Evolutionary conservation across 53 echinoderm and acorn worm genomes (phyloP).

Genomic region (Crossaster papposus): DNA sequence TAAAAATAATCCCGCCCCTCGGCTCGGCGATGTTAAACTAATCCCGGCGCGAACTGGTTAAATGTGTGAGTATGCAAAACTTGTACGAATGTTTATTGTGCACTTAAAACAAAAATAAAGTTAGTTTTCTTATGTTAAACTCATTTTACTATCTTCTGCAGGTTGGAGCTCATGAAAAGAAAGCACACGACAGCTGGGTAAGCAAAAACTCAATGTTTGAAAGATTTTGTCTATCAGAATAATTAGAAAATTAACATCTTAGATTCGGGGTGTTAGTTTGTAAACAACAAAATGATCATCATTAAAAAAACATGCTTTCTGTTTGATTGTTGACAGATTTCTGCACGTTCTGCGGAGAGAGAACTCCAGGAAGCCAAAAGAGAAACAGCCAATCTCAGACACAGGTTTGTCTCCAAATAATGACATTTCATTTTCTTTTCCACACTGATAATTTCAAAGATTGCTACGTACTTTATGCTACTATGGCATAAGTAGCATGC

Average conservation of each 20-base stretch:
- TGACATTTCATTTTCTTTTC: background rate
- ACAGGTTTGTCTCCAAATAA: constrained; percentile 62
- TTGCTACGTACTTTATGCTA: background rate
- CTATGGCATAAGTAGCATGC: too few species aligned
- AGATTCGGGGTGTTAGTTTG: too few species aligned
- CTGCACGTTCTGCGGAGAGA: constrained; percentile 73
- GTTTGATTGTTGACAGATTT: constrained; percentile 55
- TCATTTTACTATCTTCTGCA: constrained; percentile 32
- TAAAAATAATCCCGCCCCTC: too few species aligned
- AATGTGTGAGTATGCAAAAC: background rate
- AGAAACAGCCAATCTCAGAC: constrained; percentile 71
- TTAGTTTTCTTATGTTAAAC: background rate
- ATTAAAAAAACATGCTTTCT: background rate
- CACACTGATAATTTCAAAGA: background rate
- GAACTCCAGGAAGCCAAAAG: constrained; percentile 73
- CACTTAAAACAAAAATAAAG: background rate
- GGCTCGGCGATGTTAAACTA: too few species aligned
- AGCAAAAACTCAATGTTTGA: background rate
- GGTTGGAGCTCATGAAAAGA: constrained; percentile 95
- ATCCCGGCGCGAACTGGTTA: too few species aligned
- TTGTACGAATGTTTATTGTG: background rate
- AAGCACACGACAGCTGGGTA: constrained; percentile 96
- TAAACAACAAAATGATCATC: too few species aligned
- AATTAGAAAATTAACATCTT: background rate
- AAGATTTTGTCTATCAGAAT: too few species aligned